Evolutionary conservation across 92 coral and sea anemone genomes (phyloP), one percentile per base, ranked within the genome.

Genomic region (Chrysogorgia sp.): DNA sequence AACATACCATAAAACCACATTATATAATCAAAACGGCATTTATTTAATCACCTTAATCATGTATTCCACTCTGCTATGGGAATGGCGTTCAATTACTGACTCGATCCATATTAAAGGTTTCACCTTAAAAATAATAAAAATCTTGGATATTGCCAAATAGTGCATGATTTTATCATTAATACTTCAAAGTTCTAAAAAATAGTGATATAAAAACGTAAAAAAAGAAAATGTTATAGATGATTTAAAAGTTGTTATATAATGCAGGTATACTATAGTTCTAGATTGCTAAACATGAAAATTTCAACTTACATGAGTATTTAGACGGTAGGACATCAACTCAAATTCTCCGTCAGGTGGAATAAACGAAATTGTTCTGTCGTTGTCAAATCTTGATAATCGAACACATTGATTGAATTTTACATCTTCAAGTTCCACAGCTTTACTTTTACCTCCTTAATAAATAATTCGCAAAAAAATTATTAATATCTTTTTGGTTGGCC

Each of bases 331-430:
- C 98, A 94, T 94, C 83, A 94, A 58, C 67, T 94, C 98, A 89
- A 94, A 94, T 82, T 94, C 98, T 15, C 98, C 98, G 81, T 94
- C 98, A 40, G 98, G 98, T 2, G 98, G 98, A 77, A 94, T 94
- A 82, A 85, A 94, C 8, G 98, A 94, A 75, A 94, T 94, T 1
- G 98, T 94, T 47, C 98, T 96, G 40, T 94, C 98, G 87, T 94
- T 94, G 75, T 94, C 98, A 91, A 94, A 94, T 62, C 98, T 84
- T 62, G 98, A 94, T 92, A 94, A 83, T 57, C 98, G 94, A 20
- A 94, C 98, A 87, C 98, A 94, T 88, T 94, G 98, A 71, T 94
- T 92, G 79, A 94, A 94, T 63, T 94, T 94, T 29, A 94, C 98
- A 61, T 94, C 98, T 53, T 94, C 98, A 40, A 94, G 86, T 63